Base-by-base conservation (phyloP, 1,140 invertebrate genomes). In the Anastrepha ludens region DNA sequence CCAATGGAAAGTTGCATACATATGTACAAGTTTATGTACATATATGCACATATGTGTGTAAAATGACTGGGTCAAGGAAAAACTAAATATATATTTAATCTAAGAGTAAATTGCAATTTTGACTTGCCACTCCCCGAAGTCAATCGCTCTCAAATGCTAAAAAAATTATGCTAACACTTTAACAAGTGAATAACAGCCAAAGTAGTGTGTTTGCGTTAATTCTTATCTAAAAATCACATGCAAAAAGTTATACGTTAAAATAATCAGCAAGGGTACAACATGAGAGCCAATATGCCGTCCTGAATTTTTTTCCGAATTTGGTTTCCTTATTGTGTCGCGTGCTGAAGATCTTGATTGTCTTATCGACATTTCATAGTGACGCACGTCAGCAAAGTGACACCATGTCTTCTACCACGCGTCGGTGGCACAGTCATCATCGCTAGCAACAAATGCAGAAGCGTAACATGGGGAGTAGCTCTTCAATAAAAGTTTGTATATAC, bases 321-420 rank as follows among this genome's bases (percentile, higher is more conserved):
- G 29, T 2, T 8, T 20, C 13, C 29, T 67, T 67, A 67, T 67
- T 67, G 64, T 67, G 64, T 67, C 64, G 64, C 64, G 64, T 67
- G 64, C 64, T 2, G 64, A n/a, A 67, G n/a, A 67, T 67, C 64
- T 67, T 67, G 64, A 67, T 67, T 67, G n/a, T 13, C 8, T 67
- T 67, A 67, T 67, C 64, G 64, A 3, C 39, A 39, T 11, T 67
- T 67, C 64, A 67, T 39, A 20, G 64, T 67, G 64, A 67, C 64
- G 64, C 64, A 67, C 39, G 64, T 67, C 64, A 67, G 64, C 64
- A 39, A 67, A 67, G 11, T 67, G 29, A 67, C 64, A 67, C 64
- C 64, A 67, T 39, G 0, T 67, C 64, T 29, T 11, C 64, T 29
- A 67, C 64, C 39, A 41, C 50, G 50, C 50, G 50, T 55, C 50